Evolutionary conservation across 2,888 invertebrate species (phyloP).

Genomic region (Dexiosoma caninum): DNA sequence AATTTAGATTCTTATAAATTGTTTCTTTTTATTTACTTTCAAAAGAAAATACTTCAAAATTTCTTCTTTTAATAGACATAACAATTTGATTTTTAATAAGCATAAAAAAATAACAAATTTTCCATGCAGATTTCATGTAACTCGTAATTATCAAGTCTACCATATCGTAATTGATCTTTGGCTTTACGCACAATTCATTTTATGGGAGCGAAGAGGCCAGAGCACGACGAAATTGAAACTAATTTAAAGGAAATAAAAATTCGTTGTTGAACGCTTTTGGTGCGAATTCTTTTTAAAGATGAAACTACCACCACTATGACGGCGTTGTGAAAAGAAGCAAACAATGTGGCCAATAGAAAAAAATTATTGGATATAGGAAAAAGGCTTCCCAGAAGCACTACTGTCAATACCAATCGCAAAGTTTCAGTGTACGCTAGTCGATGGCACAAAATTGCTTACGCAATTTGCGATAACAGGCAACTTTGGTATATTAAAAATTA

Average conservation of each 20-base stretch:
- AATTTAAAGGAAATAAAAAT: background rate
- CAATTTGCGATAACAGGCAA: no score
- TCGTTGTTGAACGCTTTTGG: background rate
- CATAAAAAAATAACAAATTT: constrained; percentile 6
- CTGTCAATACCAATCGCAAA: no score
- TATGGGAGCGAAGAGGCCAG: background rate
- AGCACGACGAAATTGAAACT: constrained; percentile 10
- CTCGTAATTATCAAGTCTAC: constrained; percentile 56
- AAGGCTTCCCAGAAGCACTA: no score
- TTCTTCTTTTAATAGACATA: constrained; percentile 25
- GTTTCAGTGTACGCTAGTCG: no score
- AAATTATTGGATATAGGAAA: no score
- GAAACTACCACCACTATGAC: no score
- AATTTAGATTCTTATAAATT: constrained; percentile 27
- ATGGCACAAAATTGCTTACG: no score
- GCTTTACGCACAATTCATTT: constrained; percentile 20
- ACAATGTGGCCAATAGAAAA: no score
- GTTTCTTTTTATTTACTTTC: background rate
- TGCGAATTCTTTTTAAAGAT: background rate
- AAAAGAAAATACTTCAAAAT: background rate
- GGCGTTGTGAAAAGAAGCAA: no score
- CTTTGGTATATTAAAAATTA: no score
- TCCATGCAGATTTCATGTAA: constrained; percentile 25
- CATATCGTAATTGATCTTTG: constrained; percentile 60
- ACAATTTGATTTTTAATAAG: constrained; percentile 35